Base-by-base conservation (phyloP, 2,797 vertebrate genomes). In the Scyliorhinus canicula region DNA sequence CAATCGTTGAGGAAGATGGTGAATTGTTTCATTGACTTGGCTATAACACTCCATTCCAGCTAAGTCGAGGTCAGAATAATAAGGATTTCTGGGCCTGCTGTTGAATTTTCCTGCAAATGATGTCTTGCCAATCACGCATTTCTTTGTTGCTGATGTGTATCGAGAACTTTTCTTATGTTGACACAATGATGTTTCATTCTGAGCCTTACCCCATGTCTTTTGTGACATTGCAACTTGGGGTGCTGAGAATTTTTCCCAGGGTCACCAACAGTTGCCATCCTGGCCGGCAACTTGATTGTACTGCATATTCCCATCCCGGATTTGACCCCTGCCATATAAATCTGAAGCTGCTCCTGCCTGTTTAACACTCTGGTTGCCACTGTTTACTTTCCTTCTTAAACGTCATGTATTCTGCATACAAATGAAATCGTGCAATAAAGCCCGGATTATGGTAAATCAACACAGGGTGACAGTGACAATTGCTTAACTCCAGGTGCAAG, bases 31-130 rank as follows among this genome's bases (percentile, higher is more conserved):
- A 57, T 60, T 90, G 86, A 31, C 35, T 90, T 65, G n/a, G 35
- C 55, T 65, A 24, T 26, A 91, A 26, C 19, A 91, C 40, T 44
- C 52, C 60, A 60, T n/a, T 11, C 21, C 60, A 91, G 40, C n/a
- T 91, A 44, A 44, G 3, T 91, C 6, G n/a, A 63, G 40, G n/a
- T n/a, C n/a, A 63, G 88, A 63, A 44, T 44, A 26, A 91, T 91
- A 65, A 28, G 60, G 65, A 40, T 65, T 24, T 44, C n/a, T 91
- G 88, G 21, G 60, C 8, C 88, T 65, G 60, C 57, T 91, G 88
- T 44, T 65, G n/a, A 91, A 91, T 91, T 91, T 91, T 65, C 35
- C 88, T 91, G n/a, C 88, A 65, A 91, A 63, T 55, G 91, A 67
- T 67, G 63, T n/a, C 65, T 40, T 6, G 47, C 16, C 67, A 94